Percentiles rank a stretch among this genome's conserved stretches.
These are phyloP conservation scores for Synergus umbraculus DNA, from an alignment of 2,888 invertebrate species.

Conservation along the genomic window DNA sequence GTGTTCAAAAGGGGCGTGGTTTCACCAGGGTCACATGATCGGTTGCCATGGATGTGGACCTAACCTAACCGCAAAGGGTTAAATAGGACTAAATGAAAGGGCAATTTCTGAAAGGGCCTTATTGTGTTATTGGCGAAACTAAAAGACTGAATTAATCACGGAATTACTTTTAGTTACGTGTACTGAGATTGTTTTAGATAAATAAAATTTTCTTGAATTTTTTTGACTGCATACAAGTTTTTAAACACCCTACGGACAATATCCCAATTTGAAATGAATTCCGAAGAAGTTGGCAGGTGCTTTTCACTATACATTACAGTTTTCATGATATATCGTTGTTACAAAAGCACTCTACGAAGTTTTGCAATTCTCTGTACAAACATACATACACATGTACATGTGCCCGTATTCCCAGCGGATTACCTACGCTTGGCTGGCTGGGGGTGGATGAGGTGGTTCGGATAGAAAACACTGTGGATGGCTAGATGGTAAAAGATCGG, in stretches of 20 bases:
- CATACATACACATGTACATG: background rate
- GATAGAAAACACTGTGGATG: background rate
- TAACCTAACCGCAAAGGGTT: too few relatives aligned
- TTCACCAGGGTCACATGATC: too few relatives aligned
- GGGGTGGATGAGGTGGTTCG: conserved; percentile 1
- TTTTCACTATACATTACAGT: conserved; percentile 22
- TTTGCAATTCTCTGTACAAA: background rate
- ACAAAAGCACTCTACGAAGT: conserved; percentile 33
- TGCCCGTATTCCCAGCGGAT: conserved; percentile 9
- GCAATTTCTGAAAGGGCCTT: too few relatives aligned
- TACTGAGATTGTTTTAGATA: background rate
- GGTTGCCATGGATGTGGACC: too few relatives aligned
- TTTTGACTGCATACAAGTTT: background rate
- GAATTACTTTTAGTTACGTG: background rate
- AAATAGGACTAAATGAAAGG: too few relatives aligned
- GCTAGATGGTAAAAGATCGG: conserved; percentile 10
- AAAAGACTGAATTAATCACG: too few relatives aligned
- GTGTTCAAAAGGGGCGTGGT: too few relatives aligned
- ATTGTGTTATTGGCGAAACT: too few relatives aligned
- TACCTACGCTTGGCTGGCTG: conserved; percentile 2
- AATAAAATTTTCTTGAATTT: background rate
- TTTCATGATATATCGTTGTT: conserved; percentile 37
- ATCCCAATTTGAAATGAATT: background rate
- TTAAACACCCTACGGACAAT: background rate
- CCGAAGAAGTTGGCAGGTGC: conserved; percentile 26